These are phyloP conservation scores for Indri indri DNA, from an alignment of 2,113 vertebrate genomes.

Conservation along the genomic window DNA sequence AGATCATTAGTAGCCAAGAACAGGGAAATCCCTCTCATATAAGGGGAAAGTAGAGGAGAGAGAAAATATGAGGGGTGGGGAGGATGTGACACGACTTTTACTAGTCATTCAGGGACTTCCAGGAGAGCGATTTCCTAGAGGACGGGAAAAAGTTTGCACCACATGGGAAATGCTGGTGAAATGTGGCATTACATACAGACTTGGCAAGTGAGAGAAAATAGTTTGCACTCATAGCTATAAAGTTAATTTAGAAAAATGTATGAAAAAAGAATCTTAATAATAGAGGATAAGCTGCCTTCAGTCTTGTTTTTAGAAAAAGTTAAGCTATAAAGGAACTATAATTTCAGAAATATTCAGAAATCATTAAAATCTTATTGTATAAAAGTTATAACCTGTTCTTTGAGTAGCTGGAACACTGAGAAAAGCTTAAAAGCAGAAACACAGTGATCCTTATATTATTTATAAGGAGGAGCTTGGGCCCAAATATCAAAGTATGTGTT, in stretches of 20 bases:
- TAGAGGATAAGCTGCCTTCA: not conserved
- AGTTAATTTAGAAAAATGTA: not conserved
- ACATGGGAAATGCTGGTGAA: not conserved
- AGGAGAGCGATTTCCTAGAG: not conserved
- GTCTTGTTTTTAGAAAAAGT: not conserved
- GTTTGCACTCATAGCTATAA: rapidly evolving
- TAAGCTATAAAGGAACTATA: not conserved
- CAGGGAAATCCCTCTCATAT: not conserved
- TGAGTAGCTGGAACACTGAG: not conserved
- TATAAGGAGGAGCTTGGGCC: not conserved
- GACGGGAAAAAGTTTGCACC: too few species aligned
- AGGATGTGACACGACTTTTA: too few species aligned
- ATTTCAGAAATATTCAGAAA: not conserved
- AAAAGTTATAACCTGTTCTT: not conserved
- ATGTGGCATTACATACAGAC: rapidly evolving
- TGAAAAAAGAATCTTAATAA: not conserved
- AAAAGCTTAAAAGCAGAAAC: not conserved
- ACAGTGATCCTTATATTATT: not conserved
- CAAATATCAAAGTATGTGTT: not conserved
- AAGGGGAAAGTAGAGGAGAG: not conserved
- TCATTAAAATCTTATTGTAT: not conserved
- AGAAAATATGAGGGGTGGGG: not conserved
- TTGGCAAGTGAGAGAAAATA: not conserved
- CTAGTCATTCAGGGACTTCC: not conserved
- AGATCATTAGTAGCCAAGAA: not conserved